Conservation (phyloP, 2,113 vertebrate genomes). For the Otus sunia region DNA sequence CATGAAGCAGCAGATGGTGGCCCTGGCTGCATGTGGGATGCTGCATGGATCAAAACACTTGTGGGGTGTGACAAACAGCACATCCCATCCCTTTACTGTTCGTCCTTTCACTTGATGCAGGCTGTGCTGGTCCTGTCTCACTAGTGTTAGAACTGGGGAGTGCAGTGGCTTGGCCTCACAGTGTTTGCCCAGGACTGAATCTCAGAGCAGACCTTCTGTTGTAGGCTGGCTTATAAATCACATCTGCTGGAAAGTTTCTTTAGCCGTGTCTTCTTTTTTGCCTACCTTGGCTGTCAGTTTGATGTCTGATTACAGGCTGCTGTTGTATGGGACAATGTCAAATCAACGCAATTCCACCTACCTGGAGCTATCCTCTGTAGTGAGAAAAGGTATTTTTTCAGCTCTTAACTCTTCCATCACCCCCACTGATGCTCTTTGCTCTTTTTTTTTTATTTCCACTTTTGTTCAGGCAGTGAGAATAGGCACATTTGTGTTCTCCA, state of each 20-base stretch:
- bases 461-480: background rate
- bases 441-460: background rate
- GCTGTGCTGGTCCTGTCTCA: background rate
- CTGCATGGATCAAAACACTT: background rate
- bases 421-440: background rate
- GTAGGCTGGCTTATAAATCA: background rate
- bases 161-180: background rate
- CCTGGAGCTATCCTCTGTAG: background rate
- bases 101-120: accelerated
- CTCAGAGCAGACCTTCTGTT: background rate
- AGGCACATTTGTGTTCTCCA: background rate
- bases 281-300: background rate
- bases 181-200: background rate
- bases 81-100: background rate
- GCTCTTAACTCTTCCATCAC: background rate
- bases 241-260: background rate
- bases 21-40: background rate
- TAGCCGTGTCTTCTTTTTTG: background rate
- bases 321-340: background rate
- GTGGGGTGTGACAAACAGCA: background rate
- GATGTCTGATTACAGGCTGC: background rate
- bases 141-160: background rate
- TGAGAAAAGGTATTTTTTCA: background rate
- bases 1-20: background rate
- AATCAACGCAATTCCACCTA: background rate